phyloP scores from a whole-genome alignment of 2,797 vertebrate species.

The Allobates femoralis region DNA sequence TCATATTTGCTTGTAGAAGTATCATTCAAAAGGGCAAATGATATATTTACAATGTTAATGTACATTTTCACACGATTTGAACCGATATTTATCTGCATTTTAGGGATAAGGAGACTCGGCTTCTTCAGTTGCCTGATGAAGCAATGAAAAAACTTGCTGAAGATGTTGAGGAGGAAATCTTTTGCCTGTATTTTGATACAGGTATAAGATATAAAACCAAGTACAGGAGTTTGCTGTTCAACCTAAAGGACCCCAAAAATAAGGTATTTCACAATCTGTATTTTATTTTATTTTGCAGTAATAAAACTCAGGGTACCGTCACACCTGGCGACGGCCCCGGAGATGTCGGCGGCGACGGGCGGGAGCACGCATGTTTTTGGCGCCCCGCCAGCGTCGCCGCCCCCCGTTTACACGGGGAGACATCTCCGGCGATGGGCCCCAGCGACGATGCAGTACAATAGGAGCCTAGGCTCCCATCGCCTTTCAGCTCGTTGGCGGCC shows the following conservation, averaged over 20 bases:
- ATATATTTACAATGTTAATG: not conserved
- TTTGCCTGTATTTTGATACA: constrained; percentile 64
- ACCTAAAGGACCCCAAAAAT: constrained; percentile 71
- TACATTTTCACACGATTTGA: not conserved
- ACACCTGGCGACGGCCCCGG: too few species aligned
- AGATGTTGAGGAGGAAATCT: constrained; percentile 70
- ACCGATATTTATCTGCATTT: not conserved
- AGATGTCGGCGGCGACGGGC: too few species aligned
- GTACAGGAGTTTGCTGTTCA: constrained; percentile 75
- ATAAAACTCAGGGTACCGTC: not conserved
- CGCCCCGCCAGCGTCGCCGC: too few species aligned
- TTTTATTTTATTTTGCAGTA: not conserved
- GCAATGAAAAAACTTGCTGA: constrained; percentile 52
- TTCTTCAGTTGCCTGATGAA: constrained; percentile 58
- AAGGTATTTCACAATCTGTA: constrained; percentile 58
- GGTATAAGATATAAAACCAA: constrained; percentile 70
- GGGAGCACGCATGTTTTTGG: too few species aligned
- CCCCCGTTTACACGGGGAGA: too few species aligned
- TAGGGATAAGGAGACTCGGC: constrained; percentile 65
- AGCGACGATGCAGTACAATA: too few species aligned
- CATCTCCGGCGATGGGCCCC: too few species aligned
- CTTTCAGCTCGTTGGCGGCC: too few species aligned
- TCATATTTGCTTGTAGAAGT: not conserved
- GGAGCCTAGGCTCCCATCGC: too few species aligned
- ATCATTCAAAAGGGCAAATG: not conserved